A percentile compares a stretch with the other conserved stretches of the same genome.
Conservation (phyloP, 2,888 invertebrate genomes). For the Clitarchus hookeri region DNA sequence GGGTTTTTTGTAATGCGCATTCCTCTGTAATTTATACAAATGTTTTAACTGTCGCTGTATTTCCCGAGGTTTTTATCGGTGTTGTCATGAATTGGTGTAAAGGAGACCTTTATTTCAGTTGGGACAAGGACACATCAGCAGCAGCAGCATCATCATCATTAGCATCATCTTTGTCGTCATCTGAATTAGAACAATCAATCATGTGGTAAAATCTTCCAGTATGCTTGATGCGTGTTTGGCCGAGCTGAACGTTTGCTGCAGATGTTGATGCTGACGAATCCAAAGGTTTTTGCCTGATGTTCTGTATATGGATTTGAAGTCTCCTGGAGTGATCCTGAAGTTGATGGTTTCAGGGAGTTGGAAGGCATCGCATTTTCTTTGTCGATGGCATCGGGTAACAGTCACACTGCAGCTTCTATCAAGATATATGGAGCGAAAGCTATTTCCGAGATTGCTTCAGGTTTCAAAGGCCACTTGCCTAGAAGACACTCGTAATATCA, state of each 20-base stretch:
- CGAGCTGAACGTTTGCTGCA: background rate
- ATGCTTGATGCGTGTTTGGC: background rate
- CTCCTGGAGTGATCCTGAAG: too few species aligned
- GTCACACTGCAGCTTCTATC: background rate
- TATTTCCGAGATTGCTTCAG: background rate
- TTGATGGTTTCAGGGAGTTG: background rate
- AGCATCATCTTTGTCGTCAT: too few species aligned
- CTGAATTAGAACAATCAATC: background rate
- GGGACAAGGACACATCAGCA: background rate
- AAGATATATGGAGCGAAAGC: background rate
- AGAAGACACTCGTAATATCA: background rate
- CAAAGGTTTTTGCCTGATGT: too few species aligned
- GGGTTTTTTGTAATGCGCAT: background rate
- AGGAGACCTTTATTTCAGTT: background rate
- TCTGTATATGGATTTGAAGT: too few species aligned
- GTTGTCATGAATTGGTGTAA: background rate
- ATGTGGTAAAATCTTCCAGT: background rate
- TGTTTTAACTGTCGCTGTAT: background rate
- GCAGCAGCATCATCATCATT: background rate
- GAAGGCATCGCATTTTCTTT: background rate
- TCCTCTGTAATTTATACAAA: background rate
- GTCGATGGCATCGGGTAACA: background rate
- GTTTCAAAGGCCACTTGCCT: background rate
- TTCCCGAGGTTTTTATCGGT: background rate
- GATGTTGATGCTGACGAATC: conserved; percentile 15